phyloP scores from a whole-genome alignment of 1,140 invertebrate genomes.

The Papilio dardanus region DNA sequence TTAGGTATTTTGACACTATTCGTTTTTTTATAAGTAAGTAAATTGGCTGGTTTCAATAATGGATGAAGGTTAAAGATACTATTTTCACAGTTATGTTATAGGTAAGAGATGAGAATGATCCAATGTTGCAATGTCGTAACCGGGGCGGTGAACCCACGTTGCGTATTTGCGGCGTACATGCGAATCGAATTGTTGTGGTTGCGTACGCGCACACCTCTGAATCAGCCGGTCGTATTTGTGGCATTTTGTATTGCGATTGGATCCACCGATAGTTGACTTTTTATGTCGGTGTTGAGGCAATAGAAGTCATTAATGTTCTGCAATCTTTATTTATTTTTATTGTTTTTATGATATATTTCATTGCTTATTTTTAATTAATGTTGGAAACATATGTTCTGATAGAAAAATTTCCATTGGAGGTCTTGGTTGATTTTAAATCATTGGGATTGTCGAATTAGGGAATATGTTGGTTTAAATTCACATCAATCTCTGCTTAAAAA shows the following conservation, averaged over 20 bases:
- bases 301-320: not conserved
- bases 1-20: no score
- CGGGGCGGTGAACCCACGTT: slow-evolving; percentile 64
- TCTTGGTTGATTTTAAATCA: no score
- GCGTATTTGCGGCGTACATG: slow-evolving; percentile 55
- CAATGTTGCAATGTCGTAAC: slow-evolving; percentile 54
- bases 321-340: not conserved
- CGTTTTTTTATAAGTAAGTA: no score
- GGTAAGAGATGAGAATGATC: slow-evolving; percentile 37
- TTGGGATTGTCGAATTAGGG: no score
- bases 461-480: no score
- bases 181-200: slow-evolving; percentile 57
- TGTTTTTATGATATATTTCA: not conserved
- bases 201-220: slow-evolving; percentile 31
- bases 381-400: not conserved
- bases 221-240: not conserved
- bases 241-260: not conserved
- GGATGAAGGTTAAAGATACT: not conserved
- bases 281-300: not conserved
- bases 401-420: not conserved
- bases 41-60: no score
- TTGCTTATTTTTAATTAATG: not conserved
- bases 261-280: not conserved
- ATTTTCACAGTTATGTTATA: not conserved
- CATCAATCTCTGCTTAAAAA: not conserved